Percentiles rank a stretch among this genome's conserved stretches.
These are phyloP conservation scores for Danio aesculapii DNA, from an alignment of 2,797 vertebrate species.

Conservation along the genomic window DNA sequence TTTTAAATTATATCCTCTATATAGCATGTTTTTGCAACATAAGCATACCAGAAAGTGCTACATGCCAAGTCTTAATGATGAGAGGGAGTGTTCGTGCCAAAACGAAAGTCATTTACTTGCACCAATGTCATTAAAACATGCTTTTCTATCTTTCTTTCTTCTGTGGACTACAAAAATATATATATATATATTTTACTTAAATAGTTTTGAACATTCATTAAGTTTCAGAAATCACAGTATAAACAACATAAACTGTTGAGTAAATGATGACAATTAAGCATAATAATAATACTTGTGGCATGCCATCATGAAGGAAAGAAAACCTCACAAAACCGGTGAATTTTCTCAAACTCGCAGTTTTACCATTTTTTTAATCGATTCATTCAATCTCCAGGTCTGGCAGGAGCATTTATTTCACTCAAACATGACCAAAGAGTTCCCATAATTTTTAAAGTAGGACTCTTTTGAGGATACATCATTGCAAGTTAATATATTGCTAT, in stretches of 20 bases:
- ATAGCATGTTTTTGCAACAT: neutral
- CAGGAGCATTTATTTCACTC: too few relatives aligned
- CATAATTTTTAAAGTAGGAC: too few relatives aligned
- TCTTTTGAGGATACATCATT: too few relatives aligned
- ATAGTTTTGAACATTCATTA: neutral
- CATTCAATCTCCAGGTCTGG: too few relatives aligned
- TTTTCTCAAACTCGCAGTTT: constrained; percentile 23
- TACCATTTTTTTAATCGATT: too few relatives aligned
- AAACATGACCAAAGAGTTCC: too few relatives aligned
- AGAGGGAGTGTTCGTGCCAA: neutral
- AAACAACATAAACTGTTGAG: neutral
- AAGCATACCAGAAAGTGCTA: neutral
- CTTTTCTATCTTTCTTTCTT: neutral
- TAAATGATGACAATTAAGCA: neutral
- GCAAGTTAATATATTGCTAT: too few relatives aligned
- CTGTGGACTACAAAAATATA: neutral
- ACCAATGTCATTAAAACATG: neutral
- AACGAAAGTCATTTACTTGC: neutral
- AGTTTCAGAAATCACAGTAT: neutral
- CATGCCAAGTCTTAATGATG: neutral
- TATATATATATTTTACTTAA: neutral
- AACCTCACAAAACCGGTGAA: constrained; percentile 3
- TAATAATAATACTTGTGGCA: too few relatives aligned
- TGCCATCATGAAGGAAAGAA: neutral
- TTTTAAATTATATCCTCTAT: too few relatives aligned